Evolutionary conservation across 2,888 invertebrate genomes (phyloP).

Genomic region (Plutella xylostella): DNA sequence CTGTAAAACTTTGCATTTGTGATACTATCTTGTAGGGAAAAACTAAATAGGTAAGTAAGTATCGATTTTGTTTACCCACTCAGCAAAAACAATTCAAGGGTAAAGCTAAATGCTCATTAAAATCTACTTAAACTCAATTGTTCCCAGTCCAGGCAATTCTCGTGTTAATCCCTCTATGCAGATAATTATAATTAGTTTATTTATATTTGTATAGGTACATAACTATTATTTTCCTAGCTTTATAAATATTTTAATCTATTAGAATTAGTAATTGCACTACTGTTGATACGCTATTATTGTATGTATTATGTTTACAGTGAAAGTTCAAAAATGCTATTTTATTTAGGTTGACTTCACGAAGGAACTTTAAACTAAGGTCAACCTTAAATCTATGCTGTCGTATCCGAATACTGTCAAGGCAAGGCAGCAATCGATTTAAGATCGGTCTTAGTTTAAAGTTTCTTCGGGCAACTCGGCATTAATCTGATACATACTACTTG

Average conservation of each 20-base stretch:
- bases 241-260: neutral
- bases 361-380: no score
- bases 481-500: no score
- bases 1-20: no score
- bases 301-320: neutral
- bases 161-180: conserved; percentile 10
- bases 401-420: no score
- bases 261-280: conserved; percentile 7
- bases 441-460: neutral
- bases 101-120: conserved; percentile 13
- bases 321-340: no score
- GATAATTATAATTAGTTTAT: neutral
- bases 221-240: neutral
- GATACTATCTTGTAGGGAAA: neutral
- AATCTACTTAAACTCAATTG: conserved; percentile 63
- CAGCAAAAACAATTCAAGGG: neutral
- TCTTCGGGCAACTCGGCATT: no score
- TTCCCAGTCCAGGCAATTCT: conserved; percentile 64
- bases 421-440: neutral
- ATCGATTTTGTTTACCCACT: neutral
- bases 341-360: no score
- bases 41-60: neutral
- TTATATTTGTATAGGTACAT: neutral
- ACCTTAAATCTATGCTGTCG: no score
- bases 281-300: neutral